Percentiles rank a stretch among this genome's conserved stretches.
These are phyloP conservation scores for Alligator mississippiensis DNA, from an alignment of 2,113 vertebrate genomes.

Conservation along the genomic window DNA sequence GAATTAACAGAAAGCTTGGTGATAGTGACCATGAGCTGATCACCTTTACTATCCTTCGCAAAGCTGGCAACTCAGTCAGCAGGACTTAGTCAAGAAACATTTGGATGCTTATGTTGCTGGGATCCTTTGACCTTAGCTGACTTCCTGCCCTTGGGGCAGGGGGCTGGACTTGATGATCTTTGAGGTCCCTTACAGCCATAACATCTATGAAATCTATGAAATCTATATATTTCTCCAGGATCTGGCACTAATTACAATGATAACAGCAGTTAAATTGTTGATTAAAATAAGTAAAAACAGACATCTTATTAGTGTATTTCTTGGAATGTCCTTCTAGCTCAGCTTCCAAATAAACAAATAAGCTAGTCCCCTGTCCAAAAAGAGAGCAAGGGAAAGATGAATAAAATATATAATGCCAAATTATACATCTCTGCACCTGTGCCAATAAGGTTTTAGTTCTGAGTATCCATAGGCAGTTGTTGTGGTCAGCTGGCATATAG, in stretches of 20 bases:
- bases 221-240: neutral
- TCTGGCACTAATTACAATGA: neutral
- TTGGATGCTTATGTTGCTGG: too few species aligned
- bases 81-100: too few species aligned
- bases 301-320: neutral
- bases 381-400: neutral
- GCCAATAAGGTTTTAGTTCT: neutral
- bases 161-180: too few species aligned
- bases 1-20: too few species aligned
- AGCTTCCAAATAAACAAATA: neutral
- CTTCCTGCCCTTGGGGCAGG: too few species aligned
- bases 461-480: neutral
- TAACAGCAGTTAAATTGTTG: slow-evolving; percentile 9
- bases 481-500: neutral
- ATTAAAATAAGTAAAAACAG: neutral
- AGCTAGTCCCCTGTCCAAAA: neutral
- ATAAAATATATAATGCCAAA: neutral
- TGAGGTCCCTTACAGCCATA: too few species aligned
- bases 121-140: too few species aligned
- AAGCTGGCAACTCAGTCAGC: too few species aligned
- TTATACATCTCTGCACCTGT: neutral
- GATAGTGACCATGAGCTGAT: too few species aligned
- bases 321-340: neutral
- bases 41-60: too few species aligned
- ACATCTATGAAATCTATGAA: too few species aligned